Evolutionary conservation across 2,797 vertebrate genomes (phyloP), one percentile per base, ranked within the genome.

Genomic region (Microctenopoma lineatum): DNA sequence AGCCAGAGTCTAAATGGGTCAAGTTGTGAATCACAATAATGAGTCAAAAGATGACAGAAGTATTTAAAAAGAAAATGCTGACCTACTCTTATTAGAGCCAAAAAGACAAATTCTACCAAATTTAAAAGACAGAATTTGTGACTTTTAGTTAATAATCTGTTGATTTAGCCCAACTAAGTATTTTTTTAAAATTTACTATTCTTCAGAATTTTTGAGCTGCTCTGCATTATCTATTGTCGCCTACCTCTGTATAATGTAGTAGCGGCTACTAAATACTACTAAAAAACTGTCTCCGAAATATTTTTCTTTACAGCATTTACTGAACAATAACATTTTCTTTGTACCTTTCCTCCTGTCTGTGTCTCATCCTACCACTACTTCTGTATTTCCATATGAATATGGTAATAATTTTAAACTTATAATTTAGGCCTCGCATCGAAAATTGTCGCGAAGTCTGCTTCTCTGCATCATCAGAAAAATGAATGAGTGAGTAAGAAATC

Each of bases 381-480:
- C 81, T 73, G 36, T 77, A 53, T 78, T 81, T 71, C 62, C 76
- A 59, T 64, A 70, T 46, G 56, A 21, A 59, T 8, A 50, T 66
- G 45, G 59, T 80, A 75, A 69, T 79, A 60, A 57, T 77, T 54
- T 56, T 53, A 83, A 84, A 83, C 76, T 69, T 75, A 78, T 78
- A 81, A 87, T 84, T 79, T 67, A 66, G 53, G 57, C 65, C 56
- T 68, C 59, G 58, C 47, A 59, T 51, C 12, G 53, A 75, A 86
- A 85, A 81, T 77, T 66, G 65, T 77, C 42, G 59, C 66, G 73
- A 84, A 66, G 64, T 51, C 68, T 73, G 58, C 61, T 64, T 72
- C 66, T 77, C 78, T 89, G 82, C 77, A 78, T 90, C 80, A 86
- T 87, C 78, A 83, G 39, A 79, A 72, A 56, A 65, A 75, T 76